Percentiles rank a stretch among this genome's conserved stretches.
Conservation (phyloP, 2,113 vertebrate species). For the Sitta europaea region DNA sequence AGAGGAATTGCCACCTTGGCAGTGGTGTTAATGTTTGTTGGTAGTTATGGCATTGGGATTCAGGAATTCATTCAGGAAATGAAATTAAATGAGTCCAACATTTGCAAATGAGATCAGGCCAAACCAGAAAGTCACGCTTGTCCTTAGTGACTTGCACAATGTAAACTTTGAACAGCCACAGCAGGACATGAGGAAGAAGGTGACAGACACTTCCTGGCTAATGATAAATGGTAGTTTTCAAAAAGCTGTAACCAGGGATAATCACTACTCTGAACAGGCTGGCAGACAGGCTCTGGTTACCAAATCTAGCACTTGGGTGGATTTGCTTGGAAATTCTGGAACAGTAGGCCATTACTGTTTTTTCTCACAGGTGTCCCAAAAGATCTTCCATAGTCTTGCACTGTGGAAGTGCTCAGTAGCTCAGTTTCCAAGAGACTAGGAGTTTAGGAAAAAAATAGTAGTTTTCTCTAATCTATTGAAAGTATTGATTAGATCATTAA, state of each 20-base stretch:
- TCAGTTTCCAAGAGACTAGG: background rate
- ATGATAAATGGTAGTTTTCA: background rate
- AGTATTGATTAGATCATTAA: background rate
- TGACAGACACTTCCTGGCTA: background rate
- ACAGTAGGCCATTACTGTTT: background rate
- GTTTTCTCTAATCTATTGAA: background rate
- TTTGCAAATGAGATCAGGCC: background rate
- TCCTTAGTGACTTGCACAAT: background rate
- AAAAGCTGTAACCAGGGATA: background rate
- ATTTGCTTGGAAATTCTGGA: background rate
- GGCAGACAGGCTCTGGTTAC: background rate
- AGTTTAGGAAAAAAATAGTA: background rate
- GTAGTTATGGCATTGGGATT: background rate
- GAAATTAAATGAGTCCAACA: background rate
- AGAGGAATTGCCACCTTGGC: background rate
- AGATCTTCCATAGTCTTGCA: background rate
- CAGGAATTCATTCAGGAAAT: background rate
- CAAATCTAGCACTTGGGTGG: background rate
- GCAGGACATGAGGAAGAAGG: background rate
- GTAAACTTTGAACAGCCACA: background rate
- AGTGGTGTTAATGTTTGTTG: background rate
- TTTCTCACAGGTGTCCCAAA: background rate
- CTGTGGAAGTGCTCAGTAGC: background rate
- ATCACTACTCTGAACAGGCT: background rate
- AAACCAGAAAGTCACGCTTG: background rate